Evolutionary conservation across 2,888 invertebrate genomes (phyloP).

Genomic region (Drosophila affinis): DNA sequence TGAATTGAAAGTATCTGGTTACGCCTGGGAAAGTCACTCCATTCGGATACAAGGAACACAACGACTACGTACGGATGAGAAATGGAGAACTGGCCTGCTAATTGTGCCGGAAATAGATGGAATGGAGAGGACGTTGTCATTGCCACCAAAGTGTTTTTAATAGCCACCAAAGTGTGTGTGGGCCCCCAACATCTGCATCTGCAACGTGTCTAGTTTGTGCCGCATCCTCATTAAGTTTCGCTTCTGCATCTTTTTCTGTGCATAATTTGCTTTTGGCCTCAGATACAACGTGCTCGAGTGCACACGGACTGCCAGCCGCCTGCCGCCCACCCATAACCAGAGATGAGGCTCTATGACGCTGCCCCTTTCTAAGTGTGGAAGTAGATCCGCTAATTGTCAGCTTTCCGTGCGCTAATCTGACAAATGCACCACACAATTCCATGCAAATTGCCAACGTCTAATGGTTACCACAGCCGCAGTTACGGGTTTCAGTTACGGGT

Average conservation of each 20-base stretch:
- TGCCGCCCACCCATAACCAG: conserved; percentile 65
- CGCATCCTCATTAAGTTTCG: conserved; percentile 78
- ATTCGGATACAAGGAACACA: neutral
- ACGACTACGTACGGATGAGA: neutral
- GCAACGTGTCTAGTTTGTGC: conserved; percentile 77
- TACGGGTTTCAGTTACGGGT: neutral
- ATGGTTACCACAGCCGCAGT: conserved; percentile 37
- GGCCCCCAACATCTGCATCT: conserved; percentile 24
- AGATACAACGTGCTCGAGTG: conserved; percentile 73
- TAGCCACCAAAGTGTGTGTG: conserved; percentile 62
- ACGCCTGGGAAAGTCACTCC: conserved; percentile 60
- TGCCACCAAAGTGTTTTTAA: conserved; percentile 76
- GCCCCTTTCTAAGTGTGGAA: conserved; percentile 46
- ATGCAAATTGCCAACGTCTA: conserved; percentile 53
- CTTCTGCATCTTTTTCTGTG: conserved; percentile 29
- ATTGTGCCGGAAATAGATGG: conserved; percentile 79
- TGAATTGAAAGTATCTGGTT: conserved; percentile 82
- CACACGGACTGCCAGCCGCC: conserved; percentile 10
- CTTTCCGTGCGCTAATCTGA: conserved; percentile 64
- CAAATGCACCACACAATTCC: conserved; percentile 59
- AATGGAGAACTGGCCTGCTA: conserved; percentile 47
- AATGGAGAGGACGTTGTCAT: conserved; percentile 55
- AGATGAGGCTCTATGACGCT: conserved; percentile 1
- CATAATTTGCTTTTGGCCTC: conserved; percentile 69
- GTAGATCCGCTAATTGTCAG: conserved; percentile 75